Conservation (phyloP, 2,888 invertebrate genomes). For the Ectemnius cavifrons region DNA sequence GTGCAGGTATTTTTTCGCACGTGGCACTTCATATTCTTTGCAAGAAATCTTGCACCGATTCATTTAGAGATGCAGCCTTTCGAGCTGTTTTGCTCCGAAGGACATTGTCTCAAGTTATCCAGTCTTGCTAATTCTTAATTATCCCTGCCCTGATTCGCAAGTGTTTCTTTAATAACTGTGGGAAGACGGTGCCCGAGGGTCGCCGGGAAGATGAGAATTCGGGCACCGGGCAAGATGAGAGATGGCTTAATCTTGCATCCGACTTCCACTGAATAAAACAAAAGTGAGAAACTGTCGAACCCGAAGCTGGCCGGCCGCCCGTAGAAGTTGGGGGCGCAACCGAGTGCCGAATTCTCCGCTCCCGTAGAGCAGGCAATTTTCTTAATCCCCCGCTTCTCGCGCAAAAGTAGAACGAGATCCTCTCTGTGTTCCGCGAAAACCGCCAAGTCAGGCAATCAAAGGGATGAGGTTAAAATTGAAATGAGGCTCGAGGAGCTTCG, state of each 20-base stretch:
- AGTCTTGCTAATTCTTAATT: slow-evolving; percentile 3
- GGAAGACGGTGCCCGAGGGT: too few species aligned
- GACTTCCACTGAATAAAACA: slow-evolving; percentile 28
- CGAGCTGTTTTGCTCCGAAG: too few species aligned
- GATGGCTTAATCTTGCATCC: slow-evolving; percentile 23
- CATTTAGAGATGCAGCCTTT: too few species aligned
- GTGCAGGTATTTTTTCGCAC: too few species aligned
- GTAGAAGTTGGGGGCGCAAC: slow-evolving; percentile 35
- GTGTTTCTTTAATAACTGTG: too few species aligned
- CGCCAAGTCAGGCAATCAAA: slow-evolving; percentile 59
- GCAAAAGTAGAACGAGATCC: slow-evolving; percentile 25
- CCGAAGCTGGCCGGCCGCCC: slow-evolving; percentile 12
- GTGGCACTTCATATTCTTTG: too few species aligned
- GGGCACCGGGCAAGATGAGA: background rate
- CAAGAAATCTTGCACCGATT: too few species aligned
- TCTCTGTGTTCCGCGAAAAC: slow-evolving; percentile 42
- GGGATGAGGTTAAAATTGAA: slow-evolving; percentile 57
- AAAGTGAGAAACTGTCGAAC: slow-evolving; percentile 27
- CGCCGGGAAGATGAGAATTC: too few species aligned
- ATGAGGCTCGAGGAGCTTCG: slow-evolving; percentile 44
- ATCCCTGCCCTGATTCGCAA: background rate
- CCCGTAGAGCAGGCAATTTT: slow-evolving; percentile 42
- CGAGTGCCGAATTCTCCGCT: slow-evolving; percentile 26
- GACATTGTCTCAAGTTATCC: background rate
- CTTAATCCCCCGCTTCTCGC: slow-evolving; percentile 45